Base-by-base conservation (phyloP, 2,113 vertebrate species). In the Hydrolagus affinis region DNA sequence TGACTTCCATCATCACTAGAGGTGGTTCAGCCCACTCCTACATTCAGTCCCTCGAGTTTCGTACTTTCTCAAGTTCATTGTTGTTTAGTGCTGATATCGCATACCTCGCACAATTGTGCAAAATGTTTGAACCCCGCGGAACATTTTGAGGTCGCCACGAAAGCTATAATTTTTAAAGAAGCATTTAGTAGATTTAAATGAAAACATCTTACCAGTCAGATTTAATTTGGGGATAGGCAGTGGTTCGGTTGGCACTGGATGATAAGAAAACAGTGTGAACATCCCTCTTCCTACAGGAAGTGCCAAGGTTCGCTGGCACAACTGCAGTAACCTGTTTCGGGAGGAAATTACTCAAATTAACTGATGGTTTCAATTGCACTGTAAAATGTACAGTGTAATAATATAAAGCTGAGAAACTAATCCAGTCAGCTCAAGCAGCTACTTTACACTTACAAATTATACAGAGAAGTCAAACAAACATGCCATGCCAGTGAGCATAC, bases 221-320 rank as follows among this genome's bases (percentile, higher is more conserved):
- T 99, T 99, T 85, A 99, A 89, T 86, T 99, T 99, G 0, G 97
- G 97, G 70, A 99, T 95, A 8, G 97, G 96, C 85, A 99, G 88
- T 4, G 97, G 97, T 86, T 99, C 97, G 0, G 97, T 98, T 0
- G 96, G 96, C 66, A 99, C 96, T 0, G 97, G 97, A 28, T 98
- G 96, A 60, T 99, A 96, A 0, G 97, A 98, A 90, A 98, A 99
- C 85, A 99, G 90, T 4, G 97, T 99, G 89, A 99, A 98, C 91
- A 99, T 96, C n/a, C 97, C 98, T 88, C 98, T 91, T 28, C 98
- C 98, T 0, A 99, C 94, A 0, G 98, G 96, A 1, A 99, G 94
- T 0, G 96, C 95, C 98, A 99, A 99, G 62, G 97, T 98, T 86
- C 97, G 90, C 89, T 99, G 98, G 88, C 97, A 99, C 85, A 99